These are phyloP conservation scores for Enteromius radiatus DNA, from an alignment of 2,797 vertebrate species.

Conservation along the genomic window DNA sequence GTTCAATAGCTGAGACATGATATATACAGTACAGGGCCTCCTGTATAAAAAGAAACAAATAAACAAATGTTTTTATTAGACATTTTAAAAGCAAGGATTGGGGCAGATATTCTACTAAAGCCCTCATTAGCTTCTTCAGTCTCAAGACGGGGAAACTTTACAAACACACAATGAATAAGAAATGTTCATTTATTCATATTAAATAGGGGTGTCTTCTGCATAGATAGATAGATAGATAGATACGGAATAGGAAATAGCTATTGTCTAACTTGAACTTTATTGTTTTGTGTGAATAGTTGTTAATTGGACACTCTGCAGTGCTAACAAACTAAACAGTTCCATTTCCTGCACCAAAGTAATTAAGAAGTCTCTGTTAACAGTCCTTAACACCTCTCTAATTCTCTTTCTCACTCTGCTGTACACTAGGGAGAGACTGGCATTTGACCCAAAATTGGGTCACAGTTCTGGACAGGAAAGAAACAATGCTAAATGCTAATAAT, in stretches of 20 bases:
- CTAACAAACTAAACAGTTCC: slow-evolving; percentile 6
- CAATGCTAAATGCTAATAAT: background rate
- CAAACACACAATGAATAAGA: background rate
- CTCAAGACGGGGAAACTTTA: background rate
- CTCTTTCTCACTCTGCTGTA: slow-evolving; percentile 20
- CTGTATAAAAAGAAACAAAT: background rate
- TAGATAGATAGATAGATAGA: background rate
- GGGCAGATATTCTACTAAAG: background rate
- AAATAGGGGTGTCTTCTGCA: background rate
- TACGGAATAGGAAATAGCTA: background rate
- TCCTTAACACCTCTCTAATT: slow-evolving; percentile 42
- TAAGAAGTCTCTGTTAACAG: slow-evolving; percentile 23
- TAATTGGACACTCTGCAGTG: background rate
- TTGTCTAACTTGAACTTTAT: background rate
- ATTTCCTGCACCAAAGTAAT: slow-evolving; percentile 21
- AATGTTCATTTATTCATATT: background rate
- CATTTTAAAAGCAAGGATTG: background rate
- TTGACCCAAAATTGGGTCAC: background rate
- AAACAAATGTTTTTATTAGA: background rate
- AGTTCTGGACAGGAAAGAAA: background rate
- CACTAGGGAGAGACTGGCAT: slow-evolving; percentile 23
- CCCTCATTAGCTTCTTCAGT: background rate
- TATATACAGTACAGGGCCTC: background rate
- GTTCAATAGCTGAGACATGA: background rate
- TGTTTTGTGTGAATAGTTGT: background rate